Conservation (phyloP, 2,113 vertebrate genomes). For the Beaufortia kweichowensis region DNA sequence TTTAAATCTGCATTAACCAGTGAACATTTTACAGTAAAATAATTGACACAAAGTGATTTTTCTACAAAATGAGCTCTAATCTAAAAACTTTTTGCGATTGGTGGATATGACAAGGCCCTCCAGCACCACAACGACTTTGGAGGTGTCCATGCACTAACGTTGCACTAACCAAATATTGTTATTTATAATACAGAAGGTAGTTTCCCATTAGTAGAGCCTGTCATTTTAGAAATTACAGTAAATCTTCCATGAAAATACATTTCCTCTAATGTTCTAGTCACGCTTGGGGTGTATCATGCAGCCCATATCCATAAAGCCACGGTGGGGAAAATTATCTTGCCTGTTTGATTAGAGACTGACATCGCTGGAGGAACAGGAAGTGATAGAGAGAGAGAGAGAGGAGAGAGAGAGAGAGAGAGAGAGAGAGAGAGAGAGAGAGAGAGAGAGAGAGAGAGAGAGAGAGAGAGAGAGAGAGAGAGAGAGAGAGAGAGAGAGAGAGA, state of each 20-base stretch:
- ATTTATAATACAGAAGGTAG: constrained; percentile 77
- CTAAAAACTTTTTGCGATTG: too few species aligned
- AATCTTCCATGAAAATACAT: constrained; percentile 95
- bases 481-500: constrained; percentile 20
- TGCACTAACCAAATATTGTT: constrained; percentile 49
- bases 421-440: constrained; percentile 17
- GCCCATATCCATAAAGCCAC: constrained; percentile 81
- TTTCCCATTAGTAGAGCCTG: constrained; percentile 85
- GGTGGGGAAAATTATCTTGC: constrained; percentile 84
- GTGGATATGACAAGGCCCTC: neutral
- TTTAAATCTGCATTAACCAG: too few species aligned
- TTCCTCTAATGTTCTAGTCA: constrained; percentile 89
- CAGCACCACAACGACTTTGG: neutral
- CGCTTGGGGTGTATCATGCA: constrained; percentile 68
- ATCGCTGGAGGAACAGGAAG: constrained; percentile 60
- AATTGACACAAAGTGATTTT: too few species aligned
- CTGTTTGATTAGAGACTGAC: constrained; percentile 84
- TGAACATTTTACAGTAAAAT: too few species aligned
- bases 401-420: constrained; percentile 35
- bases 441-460: neutral
- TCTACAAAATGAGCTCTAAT: too few species aligned
- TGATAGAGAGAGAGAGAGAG: neutral
- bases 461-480: constrained; percentile 35
- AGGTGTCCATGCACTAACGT: neutral
- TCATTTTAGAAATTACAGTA: constrained; percentile 87